Conservation (phyloP, 2,797 vertebrate genomes). For the Gallinago stenura region DNA sequence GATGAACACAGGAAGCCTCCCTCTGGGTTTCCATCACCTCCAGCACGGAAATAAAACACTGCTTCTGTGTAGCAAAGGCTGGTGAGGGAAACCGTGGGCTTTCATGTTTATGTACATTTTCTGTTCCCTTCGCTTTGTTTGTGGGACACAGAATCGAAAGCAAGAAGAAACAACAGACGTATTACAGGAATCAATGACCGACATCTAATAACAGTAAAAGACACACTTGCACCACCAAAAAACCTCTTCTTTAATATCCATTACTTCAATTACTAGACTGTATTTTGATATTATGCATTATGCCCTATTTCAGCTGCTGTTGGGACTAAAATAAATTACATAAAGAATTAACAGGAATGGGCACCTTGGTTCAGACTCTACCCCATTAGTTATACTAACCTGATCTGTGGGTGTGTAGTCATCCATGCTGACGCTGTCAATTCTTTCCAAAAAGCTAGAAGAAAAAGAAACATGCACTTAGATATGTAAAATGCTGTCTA, state of each 20-base stretch:
- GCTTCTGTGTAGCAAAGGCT: not conserved
- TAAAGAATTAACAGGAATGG: not conserved
- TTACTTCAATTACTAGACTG: not conserved
- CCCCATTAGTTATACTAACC: conserved; percentile 77
- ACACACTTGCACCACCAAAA: not conserved
- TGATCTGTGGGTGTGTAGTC: conserved; percentile 99
- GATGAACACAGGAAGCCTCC: rapidly evolving
- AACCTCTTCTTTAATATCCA: not conserved
- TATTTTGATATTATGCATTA: not conserved
- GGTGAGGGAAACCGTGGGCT: not conserved
- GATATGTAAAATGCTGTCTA: not conserved
- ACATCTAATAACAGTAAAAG: not conserved
- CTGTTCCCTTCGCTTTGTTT: not conserved
- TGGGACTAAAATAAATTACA: not conserved
- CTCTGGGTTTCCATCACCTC: not conserved
- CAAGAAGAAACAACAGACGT: not conserved
- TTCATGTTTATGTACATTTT: not conserved
- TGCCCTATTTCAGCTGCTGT: not conserved
- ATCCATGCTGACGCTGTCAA: conserved; percentile 95
- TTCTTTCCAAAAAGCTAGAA: conserved; percentile 96
- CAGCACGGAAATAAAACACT: not conserved
- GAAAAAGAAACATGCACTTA: conserved; percentile 47
- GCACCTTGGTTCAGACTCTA: not conserved
- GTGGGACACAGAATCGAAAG: not conserved
- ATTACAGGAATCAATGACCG: not conserved